phyloP scores from a whole-genome alignment of 2,113 vertebrate species.

The Microtus pennsylvanicus region DNA sequence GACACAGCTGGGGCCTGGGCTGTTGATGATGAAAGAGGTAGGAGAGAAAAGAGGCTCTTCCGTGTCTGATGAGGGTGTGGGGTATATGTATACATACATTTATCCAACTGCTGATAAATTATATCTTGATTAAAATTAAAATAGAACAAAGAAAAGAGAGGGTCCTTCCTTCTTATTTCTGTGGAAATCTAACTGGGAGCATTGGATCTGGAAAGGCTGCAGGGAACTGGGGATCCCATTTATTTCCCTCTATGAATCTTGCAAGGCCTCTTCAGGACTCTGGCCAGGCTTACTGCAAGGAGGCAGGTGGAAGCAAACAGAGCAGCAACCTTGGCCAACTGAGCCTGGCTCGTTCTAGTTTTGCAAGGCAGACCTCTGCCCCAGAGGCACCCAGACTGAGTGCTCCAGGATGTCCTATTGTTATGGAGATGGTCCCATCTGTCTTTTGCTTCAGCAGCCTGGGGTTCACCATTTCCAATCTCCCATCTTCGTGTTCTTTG shows the following conservation, averaged over 20 bases:
- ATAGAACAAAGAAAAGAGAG: neutral
- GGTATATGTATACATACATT: neutral
- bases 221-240: neutral
- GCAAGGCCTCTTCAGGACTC: neutral
- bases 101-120: neutral
- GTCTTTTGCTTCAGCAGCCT: neutral
- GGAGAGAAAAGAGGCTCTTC: neutral
- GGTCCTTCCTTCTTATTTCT: neutral
- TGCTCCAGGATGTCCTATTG: neutral
- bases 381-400: neutral
- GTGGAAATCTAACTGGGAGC: neutral
- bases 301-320: neutral
- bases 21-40: no score
- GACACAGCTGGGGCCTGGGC: rapidly evolving
- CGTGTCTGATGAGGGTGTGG: neutral
- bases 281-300: neutral
- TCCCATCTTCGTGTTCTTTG: neutral
- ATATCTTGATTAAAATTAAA: neutral
- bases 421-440: neutral
- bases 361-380: neutral
- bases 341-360: neutral
- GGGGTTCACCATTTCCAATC: neutral
- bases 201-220: rapidly evolving
- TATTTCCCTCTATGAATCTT: neutral
- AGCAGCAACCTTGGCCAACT: neutral